These are phyloP conservation scores for Typhlichthys eigenmanni DNA, from an alignment of 2,797 vertebrate genomes.

Conservation along the genomic window DNA sequence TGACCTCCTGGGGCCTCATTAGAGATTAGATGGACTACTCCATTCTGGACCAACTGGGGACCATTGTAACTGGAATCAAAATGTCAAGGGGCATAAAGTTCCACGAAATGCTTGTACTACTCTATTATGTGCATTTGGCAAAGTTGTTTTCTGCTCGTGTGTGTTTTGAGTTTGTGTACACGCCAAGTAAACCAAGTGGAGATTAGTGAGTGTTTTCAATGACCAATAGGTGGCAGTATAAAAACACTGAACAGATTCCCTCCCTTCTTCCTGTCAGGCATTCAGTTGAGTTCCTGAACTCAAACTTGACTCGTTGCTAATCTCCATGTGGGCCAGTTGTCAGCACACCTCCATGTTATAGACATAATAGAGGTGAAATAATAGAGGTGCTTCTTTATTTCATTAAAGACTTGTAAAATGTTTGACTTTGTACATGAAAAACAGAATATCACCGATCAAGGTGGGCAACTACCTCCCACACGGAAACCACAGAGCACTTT, in stretches of 20 bases:
- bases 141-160: background rate
- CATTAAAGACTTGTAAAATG: no score
- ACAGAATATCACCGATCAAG: slow-evolving; percentile 37
- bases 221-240: slow-evolving; percentile 75
- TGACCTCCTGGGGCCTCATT: slow-evolving; percentile 31
- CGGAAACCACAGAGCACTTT: slow-evolving; percentile 63
- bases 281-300: slow-evolving; percentile 27
- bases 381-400: background rate
- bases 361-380: background rate
- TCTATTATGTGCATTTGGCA: background rate
- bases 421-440: no score
- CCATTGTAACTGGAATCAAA: background rate
- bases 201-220: background rate
- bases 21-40: slow-evolving; percentile 14
- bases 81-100: background rate
- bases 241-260: slow-evolving; percentile 18
- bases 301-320: background rate
- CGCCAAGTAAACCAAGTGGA: background rate
- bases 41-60: slow-evolving; percentile 6
- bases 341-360: background rate
- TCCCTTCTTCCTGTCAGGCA: slow-evolving; percentile 9
- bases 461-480: slow-evolving; percentile 56
- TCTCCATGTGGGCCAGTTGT: background rate
- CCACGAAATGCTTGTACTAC: background rate
- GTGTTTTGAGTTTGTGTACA: background rate